phyloP scores from a whole-genome alignment of 2,797 vertebrate genomes.

The Pangasius sanitwongsei region DNA sequence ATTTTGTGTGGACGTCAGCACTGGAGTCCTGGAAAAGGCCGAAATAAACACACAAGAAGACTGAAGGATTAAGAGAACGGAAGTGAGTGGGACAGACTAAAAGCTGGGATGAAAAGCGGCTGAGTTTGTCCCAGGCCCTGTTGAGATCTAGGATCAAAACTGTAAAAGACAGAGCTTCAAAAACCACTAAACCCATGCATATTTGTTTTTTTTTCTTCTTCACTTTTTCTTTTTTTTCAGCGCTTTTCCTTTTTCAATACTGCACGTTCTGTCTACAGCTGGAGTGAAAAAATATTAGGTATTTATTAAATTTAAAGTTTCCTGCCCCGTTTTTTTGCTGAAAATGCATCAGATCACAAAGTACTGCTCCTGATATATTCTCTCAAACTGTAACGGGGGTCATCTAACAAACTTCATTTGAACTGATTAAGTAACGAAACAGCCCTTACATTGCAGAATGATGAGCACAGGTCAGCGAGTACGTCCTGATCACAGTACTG shows the following conservation, averaged over 20 bases:
- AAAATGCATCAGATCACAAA: neutral
- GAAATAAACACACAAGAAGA: neutral
- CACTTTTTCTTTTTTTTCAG: constrained; percentile 6
- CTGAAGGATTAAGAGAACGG: neutral
- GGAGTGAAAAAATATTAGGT: neutral
- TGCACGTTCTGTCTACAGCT: neutral
- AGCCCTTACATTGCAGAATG: neutral
- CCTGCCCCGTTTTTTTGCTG: neutral
- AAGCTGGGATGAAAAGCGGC: neutral
- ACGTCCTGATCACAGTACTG: neutral
- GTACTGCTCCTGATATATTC: neutral
- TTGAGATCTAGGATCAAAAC: constrained; percentile 16
- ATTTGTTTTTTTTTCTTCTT: constrained; percentile 9
- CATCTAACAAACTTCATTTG: neutral
- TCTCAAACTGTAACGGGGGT: neutral
- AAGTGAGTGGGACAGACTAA: constrained; percentile 4
- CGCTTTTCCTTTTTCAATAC: neutral
- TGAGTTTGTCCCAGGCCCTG: constrained; percentile 12
- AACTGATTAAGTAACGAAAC: neutral
- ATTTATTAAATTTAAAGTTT: neutral
- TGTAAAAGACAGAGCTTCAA: constrained; percentile 34
- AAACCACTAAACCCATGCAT: constrained; percentile 23
- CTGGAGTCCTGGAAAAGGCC: constrained; percentile 8
- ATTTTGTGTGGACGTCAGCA: constrained; percentile 13
- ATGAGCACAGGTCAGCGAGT: constrained; percentile 2